phyloP scores from a whole-genome alignment of 2,888 invertebrate species.

The Drosophila kambysellisi region DNA sequence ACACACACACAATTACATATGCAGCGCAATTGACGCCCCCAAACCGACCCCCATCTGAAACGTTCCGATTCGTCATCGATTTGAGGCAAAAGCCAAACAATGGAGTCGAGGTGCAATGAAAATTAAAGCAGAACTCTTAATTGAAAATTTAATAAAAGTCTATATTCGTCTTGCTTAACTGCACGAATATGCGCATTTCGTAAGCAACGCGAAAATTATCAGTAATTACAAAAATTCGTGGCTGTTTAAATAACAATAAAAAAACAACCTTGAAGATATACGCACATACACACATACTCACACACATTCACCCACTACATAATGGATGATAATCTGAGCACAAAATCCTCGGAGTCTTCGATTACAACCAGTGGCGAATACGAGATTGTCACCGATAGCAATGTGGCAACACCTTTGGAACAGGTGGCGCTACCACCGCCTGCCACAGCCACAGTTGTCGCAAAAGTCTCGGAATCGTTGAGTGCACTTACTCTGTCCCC shows the following conservation, averaged over 20 bases:
- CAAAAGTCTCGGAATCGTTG: slow-evolving; percentile 51
- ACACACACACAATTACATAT: slow-evolving; percentile 30
- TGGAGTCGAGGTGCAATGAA: slow-evolving; percentile 65
- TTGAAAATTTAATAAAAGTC: slow-evolving; percentile 47
- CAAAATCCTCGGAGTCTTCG: slow-evolving; percentile 89
- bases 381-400: slow-evolving; percentile 88
- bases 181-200: slow-evolving; percentile 65
- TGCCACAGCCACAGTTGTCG: slow-evolving; percentile 20
- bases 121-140: slow-evolving; percentile 59
- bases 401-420: slow-evolving; percentile 83
- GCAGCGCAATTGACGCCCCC: slow-evolving; percentile 71
- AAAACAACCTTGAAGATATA: slow-evolving; percentile 60
- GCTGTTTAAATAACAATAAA: slow-evolving; percentile 7
- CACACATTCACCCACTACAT: slow-evolving; percentile 27
- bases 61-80: slow-evolving; percentile 83
- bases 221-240: slow-evolving; percentile 22
- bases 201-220: slow-evolving; percentile 33
- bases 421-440: slow-evolving; percentile 39
- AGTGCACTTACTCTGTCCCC: slow-evolving; percentile 56
- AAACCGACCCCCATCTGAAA: slow-evolving; percentile 44
- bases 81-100: slow-evolving; percentile 71
- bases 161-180: slow-evolving; percentile 32
- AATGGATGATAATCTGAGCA: slow-evolving; percentile 89
- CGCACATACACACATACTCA: slow-evolving; percentile 17
- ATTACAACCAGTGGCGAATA: slow-evolving; percentile 89